A percentile compares a stretch with the other conserved stretches of the same genome.
Conservation (phyloP, 2,888 invertebrate species). For the Strigamia crassipes region DNA sequence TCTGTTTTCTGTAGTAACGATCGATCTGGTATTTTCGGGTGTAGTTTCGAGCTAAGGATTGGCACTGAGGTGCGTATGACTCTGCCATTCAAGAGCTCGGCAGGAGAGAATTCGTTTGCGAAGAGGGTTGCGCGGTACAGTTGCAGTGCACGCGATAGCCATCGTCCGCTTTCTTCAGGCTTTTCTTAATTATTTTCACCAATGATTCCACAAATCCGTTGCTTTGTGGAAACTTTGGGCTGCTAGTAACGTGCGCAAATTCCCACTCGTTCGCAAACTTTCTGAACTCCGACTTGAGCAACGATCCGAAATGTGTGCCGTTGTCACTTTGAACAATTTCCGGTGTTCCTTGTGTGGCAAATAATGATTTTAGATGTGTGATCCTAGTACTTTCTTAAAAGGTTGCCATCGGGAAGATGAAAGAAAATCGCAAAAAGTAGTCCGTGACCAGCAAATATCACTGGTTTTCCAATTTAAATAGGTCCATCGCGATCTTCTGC, state of each 20-base stretch:
- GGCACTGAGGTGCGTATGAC: neutral
- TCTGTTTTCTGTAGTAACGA: neutral
- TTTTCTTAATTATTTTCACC: conserved; percentile 30
- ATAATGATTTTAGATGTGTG: conserved; percentile 8
- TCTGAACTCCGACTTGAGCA: neutral
- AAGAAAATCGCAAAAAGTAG: no score
- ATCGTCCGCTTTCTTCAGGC: conserved; percentile 13
- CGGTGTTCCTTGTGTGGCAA: conserved; percentile 36
- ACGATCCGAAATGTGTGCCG: conserved; percentile 8
- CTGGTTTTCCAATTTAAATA: no score
- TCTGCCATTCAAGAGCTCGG: conserved; percentile 6
- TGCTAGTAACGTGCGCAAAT: neutral
- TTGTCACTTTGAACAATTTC: neutral
- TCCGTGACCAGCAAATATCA: no score
- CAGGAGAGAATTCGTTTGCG: conserved; percentile 16
- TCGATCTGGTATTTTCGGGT: conserved; percentile 5
- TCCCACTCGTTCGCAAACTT: conserved; percentile 25
- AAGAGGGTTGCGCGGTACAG: conserved; percentile 6
- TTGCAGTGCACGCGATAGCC: conserved; percentile 14
- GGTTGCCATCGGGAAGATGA: no score
- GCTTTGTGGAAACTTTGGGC: conserved; percentile 31
- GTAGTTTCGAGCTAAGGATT: neutral
- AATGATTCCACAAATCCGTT: conserved; percentile 31
- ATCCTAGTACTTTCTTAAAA: conserved; percentile 15
- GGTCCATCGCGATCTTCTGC: no score